Conservation (phyloP, 2,113 vertebrate species). For the Corythornis madagascariensis region DNA sequence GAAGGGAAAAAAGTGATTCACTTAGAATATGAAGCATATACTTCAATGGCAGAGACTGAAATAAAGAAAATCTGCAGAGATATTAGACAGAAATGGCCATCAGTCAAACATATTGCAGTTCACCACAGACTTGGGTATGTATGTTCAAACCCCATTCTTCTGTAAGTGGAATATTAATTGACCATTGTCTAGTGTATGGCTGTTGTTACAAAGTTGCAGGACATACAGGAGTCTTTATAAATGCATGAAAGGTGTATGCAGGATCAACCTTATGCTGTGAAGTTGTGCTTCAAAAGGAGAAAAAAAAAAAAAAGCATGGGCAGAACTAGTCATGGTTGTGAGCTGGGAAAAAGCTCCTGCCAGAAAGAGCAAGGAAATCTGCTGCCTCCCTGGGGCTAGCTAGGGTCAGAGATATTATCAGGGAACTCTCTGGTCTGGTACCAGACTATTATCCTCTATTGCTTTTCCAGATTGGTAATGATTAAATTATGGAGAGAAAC, state of each 20-base stretch:
- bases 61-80: slow-evolving; percentile 85
- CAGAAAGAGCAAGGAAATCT: too few relatives aligned
- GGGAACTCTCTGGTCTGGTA: too few relatives aligned
- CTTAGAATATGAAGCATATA: slow-evolving; percentile 92
- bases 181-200: neutral
- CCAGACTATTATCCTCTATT: too few relatives aligned
- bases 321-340: too few relatives aligned
- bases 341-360: too few relatives aligned
- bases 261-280: neutral
- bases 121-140: slow-evolving; percentile 91
- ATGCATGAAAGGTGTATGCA: neutral
- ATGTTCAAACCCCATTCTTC: neutral
- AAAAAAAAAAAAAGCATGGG: too few relatives aligned
- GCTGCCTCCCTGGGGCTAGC: too few relatives aligned
- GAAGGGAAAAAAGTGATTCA: slow-evolving; percentile 85
- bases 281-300: neutral
- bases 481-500: too few relatives aligned
- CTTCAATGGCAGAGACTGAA: slow-evolving; percentile 88
- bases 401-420: too few relatives aligned
- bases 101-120: slow-evolving; percentile 83
- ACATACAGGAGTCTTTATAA: neutral
- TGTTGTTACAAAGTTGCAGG: neutral
- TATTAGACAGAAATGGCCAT: slow-evolving; percentile 84
- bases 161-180: neutral
- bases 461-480: too few relatives aligned